phyloP scores from a whole-genome alignment of 2,888 invertebrate species.

The Merodon equestris region DNA sequence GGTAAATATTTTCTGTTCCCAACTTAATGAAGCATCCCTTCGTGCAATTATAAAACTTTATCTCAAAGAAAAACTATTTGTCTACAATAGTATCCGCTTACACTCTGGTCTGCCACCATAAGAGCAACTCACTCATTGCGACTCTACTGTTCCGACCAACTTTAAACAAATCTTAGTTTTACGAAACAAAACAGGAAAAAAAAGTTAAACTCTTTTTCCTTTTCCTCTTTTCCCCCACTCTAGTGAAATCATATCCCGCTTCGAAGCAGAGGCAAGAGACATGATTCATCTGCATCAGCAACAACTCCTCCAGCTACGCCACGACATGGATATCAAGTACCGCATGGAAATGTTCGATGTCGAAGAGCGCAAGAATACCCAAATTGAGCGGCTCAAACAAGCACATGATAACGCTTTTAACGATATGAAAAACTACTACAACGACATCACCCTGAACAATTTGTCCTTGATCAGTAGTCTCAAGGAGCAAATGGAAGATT shows the following conservation, averaged over 20 bases:
- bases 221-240: slow-evolving; percentile 67
- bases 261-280: slow-evolving; percentile 84
- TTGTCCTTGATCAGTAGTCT: slow-evolving; percentile 93
- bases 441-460: slow-evolving; percentile 96
- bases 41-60: background rate
- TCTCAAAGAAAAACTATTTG: too few species aligned
- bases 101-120: background rate
- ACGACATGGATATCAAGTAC: slow-evolving; percentile 86
- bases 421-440: slow-evolving; percentile 96
- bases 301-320: slow-evolving; percentile 85
- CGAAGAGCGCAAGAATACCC: slow-evolving; percentile 94
- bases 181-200: too few species aligned
- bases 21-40: slow-evolving; percentile 8
- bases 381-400: slow-evolving; percentile 88
- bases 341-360: slow-evolving; percentile 92
- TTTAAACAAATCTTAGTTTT: slow-evolving; percentile 21
- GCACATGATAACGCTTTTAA: slow-evolving; percentile 92
- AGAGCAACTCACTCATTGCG: slow-evolving; percentile 16
- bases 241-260: slow-evolving; percentile 82
- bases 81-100: too few species aligned
- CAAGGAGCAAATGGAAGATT: slow-evolving; percentile 90
- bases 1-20: too few species aligned
- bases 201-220: slow-evolving; percentile 21
- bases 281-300: slow-evolving; percentile 80
- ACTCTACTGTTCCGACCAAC: slow-evolving; percentile 17